A percentile compares a stretch with the other conserved stretches of the same genome.
Evolutionary conservation across 2,888 invertebrate species (phyloP).

Genomic region (Parnassius smintheus): DNA sequence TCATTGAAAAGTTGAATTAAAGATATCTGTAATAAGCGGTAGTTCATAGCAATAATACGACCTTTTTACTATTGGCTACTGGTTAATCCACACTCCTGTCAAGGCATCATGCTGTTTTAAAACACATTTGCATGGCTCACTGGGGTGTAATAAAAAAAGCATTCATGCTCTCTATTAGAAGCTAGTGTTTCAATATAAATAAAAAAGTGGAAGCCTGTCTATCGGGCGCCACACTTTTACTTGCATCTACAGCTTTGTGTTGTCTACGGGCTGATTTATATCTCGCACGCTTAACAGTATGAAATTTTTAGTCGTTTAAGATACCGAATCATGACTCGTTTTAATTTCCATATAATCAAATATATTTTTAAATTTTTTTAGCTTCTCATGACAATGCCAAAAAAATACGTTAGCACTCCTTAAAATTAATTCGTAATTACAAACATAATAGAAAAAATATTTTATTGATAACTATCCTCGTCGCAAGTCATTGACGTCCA

Average conservation of each 20-base stretch:
- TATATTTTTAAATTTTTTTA: no score
- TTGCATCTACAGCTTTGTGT: constrained; percentile 55
- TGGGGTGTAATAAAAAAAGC: constrained; percentile 47
- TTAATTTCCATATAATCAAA: no score
- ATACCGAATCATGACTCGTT: no score
- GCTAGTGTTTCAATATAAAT: constrained; percentile 52
- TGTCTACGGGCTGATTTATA: constrained; percentile 60
- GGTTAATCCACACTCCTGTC: constrained; percentile 53
- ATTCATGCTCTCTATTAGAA: constrained; percentile 52
- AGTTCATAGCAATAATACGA: constrained; percentile 38
- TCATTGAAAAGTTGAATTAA: constrained; percentile 47
- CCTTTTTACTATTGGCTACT: constrained; percentile 52
- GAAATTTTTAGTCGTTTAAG: constrained; percentile 32
- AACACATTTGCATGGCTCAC: constrained; percentile 63
- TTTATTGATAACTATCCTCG: not conserved
- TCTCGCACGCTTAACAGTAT: constrained; percentile 49
- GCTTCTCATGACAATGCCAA: no score
- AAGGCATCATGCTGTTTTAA: constrained; percentile 61
- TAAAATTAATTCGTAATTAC: no score
- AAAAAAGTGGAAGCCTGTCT: constrained; percentile 58
- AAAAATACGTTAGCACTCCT: no score
- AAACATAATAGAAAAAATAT: constrained; percentile 40
- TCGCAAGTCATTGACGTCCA: constrained; percentile 1
- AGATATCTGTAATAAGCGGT: constrained; percentile 50
- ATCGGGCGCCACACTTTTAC: constrained; percentile 72